These are phyloP conservation scores for Mus spicilegus DNA, from an alignment of 2,113 vertebrate species.

Conservation along the genomic window DNA sequence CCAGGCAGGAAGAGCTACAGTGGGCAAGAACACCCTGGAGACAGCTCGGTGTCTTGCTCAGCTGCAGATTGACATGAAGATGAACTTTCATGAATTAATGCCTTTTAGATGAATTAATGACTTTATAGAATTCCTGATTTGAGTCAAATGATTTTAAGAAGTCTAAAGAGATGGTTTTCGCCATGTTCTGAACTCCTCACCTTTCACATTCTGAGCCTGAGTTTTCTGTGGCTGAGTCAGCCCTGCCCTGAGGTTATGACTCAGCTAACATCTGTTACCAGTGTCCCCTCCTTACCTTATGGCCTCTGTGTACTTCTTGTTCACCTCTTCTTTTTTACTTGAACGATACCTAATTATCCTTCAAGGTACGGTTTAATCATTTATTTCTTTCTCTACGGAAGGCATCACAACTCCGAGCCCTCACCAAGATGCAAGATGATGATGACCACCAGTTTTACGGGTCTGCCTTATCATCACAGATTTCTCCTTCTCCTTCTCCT, in stretches of 20 bases:
- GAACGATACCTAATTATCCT: neutral
- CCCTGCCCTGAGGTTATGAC: neutral
- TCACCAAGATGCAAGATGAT: neutral
- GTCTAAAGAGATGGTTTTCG: too few species aligned
- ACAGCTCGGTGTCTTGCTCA: too few species aligned
- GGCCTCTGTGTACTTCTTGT: too few species aligned
- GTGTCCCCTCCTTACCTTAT: neutral
- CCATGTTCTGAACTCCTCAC: too few species aligned
- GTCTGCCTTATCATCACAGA: neutral
- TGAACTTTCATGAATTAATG: too few species aligned
- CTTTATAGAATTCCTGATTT: too few species aligned
- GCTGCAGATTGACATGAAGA: too few species aligned
- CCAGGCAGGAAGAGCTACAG: too few species aligned
- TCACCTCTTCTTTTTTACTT: neutral
- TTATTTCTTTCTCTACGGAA: neutral
- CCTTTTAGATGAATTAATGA: too few species aligned
- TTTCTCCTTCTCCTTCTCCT: neutral
- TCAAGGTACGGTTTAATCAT: neutral
- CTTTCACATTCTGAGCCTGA: neutral
- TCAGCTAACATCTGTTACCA: neutral
- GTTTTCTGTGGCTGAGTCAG: neutral
- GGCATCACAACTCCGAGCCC: too few species aligned
- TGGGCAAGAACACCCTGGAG: too few species aligned
- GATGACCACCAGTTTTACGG: neutral
- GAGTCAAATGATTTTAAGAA: too few species aligned